phyloP scores from a whole-genome alignment of 2,888 invertebrate species.

The Agonopterix subpropinquella region DNA sequence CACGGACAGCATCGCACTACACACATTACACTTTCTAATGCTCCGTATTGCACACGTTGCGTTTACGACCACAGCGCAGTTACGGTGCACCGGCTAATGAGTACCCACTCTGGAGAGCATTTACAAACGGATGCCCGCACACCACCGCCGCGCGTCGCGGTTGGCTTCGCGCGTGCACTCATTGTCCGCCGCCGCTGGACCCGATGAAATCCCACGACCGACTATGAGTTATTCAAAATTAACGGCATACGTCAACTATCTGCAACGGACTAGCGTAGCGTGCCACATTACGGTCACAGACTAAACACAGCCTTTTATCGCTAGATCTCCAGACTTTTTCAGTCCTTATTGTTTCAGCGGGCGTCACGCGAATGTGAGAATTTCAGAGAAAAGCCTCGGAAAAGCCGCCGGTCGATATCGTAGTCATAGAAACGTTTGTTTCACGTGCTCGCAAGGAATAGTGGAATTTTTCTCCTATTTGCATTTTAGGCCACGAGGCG shows the following conservation, averaged over 20 bases:
- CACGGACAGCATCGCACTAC: slow-evolving; percentile 69
- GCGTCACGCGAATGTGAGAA: slow-evolving; percentile 62
- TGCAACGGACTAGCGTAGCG: slow-evolving; percentile 23
- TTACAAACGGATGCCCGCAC: slow-evolving; percentile 62
- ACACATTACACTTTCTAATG: slow-evolving; percentile 70
- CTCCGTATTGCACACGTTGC: slow-evolving; percentile 62
- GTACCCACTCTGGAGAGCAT: slow-evolving; percentile 41
- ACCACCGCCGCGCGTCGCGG: slow-evolving; percentile 52
- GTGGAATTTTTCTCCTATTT: slow-evolving; percentile 53
- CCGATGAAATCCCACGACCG: slow-evolving; percentile 33
- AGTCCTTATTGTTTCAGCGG: slow-evolving; percentile 59
- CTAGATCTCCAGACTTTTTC: slow-evolving; percentile 25
- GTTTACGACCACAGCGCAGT: slow-evolving; percentile 53
- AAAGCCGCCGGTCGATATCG: slow-evolving; percentile 71
- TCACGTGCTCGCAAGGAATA: slow-evolving; percentile 55
- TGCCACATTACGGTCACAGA: slow-evolving; percentile 9
- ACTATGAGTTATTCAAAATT: slow-evolving; percentile 25
- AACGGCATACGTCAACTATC: slow-evolving; percentile 28
- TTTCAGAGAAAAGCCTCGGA: slow-evolving; percentile 68
- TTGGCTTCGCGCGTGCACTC: slow-evolving; percentile 64
- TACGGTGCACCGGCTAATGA: slow-evolving; percentile 69
- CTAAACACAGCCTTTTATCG: slow-evolving; percentile 9
- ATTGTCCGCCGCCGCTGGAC: slow-evolving; percentile 56
- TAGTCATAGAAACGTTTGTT: slow-evolving; percentile 68
- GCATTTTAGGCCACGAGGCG: slow-evolving; percentile 65